These are phyloP conservation scores for Bombyx mandarina DNA, from an alignment of 1,140 invertebrate species.

Conservation along the genomic window DNA sequence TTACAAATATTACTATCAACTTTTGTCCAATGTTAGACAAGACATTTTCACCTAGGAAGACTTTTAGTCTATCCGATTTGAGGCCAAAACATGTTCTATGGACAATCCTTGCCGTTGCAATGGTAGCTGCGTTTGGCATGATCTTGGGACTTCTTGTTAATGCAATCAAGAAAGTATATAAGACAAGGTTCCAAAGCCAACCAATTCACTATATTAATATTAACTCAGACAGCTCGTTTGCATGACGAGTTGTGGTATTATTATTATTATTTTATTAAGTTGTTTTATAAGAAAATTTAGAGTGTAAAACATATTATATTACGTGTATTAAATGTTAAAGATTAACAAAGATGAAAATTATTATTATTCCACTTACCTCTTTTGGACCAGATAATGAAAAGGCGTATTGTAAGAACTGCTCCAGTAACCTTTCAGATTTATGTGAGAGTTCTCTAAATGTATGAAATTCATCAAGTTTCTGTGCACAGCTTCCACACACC, in stretches of 20 bases:
- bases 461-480: conserved; percentile 72
- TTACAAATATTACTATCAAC: conserved; percentile 51
- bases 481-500: conserved; percentile 71
- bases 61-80: conserved; percentile 40
- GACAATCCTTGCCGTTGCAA: conserved; percentile 53
- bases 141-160: conserved; percentile 47
- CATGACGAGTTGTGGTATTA: conserved; percentile 23
- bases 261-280: conserved; percentile 6
- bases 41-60: conserved; percentile 32
- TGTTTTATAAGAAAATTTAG: neutral
- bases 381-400: conserved; percentile 68
- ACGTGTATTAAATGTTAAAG: too few relatives aligned
- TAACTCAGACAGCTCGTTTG: conserved; percentile 42
- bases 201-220: conserved; percentile 55
- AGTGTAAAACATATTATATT: too few relatives aligned
- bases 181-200: conserved; percentile 37
- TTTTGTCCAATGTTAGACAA: conserved; percentile 51
- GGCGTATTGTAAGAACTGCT: conserved; percentile 72
- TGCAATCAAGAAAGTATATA: conserved; percentile 40
- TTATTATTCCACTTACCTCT: conserved; percentile 59
- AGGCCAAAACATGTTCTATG: conserved; percentile 56
- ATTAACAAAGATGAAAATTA: neutral
- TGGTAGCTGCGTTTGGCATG: conserved; percentile 49
- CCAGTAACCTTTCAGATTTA: conserved; percentile 72
- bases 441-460: conserved; percentile 72